phyloP scores from a whole-genome alignment of 2,113 vertebrate species.

The Pardalotus punctatus region DNA sequence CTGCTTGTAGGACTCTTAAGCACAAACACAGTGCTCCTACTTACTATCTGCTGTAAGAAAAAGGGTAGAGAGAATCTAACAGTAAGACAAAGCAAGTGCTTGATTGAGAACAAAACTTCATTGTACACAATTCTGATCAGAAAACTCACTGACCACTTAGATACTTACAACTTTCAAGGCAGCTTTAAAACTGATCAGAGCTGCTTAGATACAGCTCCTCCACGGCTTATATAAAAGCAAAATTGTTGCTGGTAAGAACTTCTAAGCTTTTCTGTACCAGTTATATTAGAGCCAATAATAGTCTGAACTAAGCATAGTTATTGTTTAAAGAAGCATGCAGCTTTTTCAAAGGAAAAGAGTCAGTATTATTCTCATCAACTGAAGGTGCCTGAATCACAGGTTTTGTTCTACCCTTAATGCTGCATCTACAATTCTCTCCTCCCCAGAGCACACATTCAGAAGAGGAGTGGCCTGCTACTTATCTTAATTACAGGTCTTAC shows the following conservation, averaged over 20 bases:
- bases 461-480: constrained; percentile 11
- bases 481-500: constrained; percentile 44
- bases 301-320: not conserved
- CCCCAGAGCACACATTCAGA: not conserved
- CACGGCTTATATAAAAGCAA: not conserved
- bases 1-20: not conserved
- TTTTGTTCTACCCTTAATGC: constrained; percentile 8
- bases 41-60: not conserved
- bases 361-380: not conserved
- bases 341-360: not conserved
- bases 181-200: not conserved
- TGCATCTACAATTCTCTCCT: not conserved
- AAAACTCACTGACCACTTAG: not conserved
- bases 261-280: not conserved
- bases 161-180: not conserved
- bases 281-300: not conserved
- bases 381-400: constrained; percentile 13
- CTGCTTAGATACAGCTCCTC: not conserved
- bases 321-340: constrained; percentile 8
- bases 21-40: not conserved
- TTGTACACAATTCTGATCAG: not conserved
- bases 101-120: not conserved
- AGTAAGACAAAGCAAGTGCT: not conserved
- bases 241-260: not conserved
- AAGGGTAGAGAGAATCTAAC: not conserved